Percentiles rank a stretch among this genome's conserved stretches.
Conservation (phyloP, 1,140 invertebrate species). For the Hyphantria cunea region DNA sequence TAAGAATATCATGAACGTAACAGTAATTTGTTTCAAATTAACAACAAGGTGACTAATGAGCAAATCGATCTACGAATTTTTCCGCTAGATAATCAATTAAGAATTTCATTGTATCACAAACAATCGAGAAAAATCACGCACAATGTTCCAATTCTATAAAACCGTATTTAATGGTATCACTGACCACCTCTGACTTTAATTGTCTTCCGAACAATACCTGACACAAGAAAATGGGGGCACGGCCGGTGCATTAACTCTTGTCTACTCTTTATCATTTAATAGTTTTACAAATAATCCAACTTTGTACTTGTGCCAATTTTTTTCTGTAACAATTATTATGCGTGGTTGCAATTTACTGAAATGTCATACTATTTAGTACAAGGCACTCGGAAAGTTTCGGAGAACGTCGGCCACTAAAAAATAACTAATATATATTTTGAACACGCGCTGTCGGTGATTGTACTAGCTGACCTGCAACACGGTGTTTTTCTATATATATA, state of each 20-base stretch:
- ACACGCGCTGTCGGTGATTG: background rate
- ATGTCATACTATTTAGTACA: background rate
- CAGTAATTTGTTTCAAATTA: no score
- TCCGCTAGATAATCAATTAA: constrained; percentile 3
- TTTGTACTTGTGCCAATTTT: constrained; percentile 1
- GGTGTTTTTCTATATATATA: no score
- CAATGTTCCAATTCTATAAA: constrained; percentile 15
- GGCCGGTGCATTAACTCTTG: constrained; percentile 26
- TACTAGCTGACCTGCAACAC: no score
- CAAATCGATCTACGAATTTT: constrained; percentile 8
- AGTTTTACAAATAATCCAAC: constrained; percentile 6
- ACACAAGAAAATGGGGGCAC: constrained; percentile 29
- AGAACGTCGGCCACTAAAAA: background rate
- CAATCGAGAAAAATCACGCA: constrained; percentile 13
- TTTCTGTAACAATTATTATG: background rate
- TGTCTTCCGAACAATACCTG: constrained; percentile 31
- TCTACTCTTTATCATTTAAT: constrained; percentile 4
- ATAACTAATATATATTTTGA: background rate
- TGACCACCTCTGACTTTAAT: constrained; percentile 32
- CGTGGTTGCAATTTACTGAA: background rate
- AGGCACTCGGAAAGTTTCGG: background rate
- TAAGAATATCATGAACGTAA: no score
- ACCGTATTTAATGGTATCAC: constrained; percentile 14
- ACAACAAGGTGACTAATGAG: background rate
- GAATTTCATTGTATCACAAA: constrained; percentile 6